Base-by-base conservation (phyloP, 2,797 vertebrate genomes). In the Premnoplex brunnescens region DNA sequence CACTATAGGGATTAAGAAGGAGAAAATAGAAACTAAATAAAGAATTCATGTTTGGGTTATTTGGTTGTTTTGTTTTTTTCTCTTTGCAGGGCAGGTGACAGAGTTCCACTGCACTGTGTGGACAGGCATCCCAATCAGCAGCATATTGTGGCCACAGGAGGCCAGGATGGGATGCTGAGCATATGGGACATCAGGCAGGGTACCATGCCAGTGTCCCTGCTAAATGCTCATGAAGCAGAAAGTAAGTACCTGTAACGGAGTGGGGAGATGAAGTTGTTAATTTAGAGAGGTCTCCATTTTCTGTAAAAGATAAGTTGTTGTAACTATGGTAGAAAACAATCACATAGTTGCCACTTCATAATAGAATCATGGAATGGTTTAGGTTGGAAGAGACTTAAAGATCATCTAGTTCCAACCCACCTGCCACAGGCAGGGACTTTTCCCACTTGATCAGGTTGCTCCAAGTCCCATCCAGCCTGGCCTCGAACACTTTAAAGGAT, bases 131-230 rank as follows among this genome's bases (percentile, higher is more conserved):
- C 99, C 8, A 99, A 98, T 97, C 99, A 99, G 81, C 99, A 99
- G 97, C 99, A 99, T 91, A 98, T 99, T 68, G 99, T 99, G 91
- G 99, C 99, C 73, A 99, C 99, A 0, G 99, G 99, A 26, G 99
- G 99, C 75, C 99, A 99, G 97, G 99, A 99, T 37, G 99, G 99
- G 80, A 99, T 99, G 99, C 97, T 99, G 88, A 99, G 98, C 92
- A 98, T 99, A 91, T 99, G 99, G 99, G 99, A 99, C 72, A 98
- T 99, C 79, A 98, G 99, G 96, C 99, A 99, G 91, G 98, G 98
- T 80, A 98, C 94, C 64, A 96, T 98, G 85, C 99, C 99, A 26
- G 98, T 99, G 90, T 99, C 99, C 21, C 97, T 99, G 32, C 98
- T 99, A 96, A 99, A 99, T 94, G 99, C 99, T 37, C 99, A 99